phyloP scores from a whole-genome alignment of 2,888 invertebrate species.

The Watsonalla cultraria region DNA sequence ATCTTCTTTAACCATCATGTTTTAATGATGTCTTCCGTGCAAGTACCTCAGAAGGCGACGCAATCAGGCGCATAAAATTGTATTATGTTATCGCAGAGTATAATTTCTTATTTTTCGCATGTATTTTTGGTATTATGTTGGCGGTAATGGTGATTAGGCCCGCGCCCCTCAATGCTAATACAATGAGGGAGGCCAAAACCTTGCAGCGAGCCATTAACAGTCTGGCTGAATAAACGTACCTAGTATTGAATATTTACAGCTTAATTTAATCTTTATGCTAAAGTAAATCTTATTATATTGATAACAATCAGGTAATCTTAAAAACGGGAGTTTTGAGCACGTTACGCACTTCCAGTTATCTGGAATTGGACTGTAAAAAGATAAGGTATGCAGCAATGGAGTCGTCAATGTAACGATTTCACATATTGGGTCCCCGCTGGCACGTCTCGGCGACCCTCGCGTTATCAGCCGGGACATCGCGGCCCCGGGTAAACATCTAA shows the following conservation, averaged over 20 bases:
- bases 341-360: slow-evolving; percentile 31
- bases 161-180: not conserved
- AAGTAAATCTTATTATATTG: too few relatives aligned
- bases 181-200: too few relatives aligned
- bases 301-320: not conserved
- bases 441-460: slow-evolving; percentile 53
- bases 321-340: slow-evolving; percentile 9
- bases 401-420: slow-evolving; percentile 59
- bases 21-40: too few relatives aligned
- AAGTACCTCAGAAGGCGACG: too few relatives aligned
- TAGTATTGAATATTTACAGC: too few relatives aligned
- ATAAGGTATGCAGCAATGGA: slow-evolving; percentile 52
- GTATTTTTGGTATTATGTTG: slow-evolving; percentile 31
- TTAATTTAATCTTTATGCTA: too few relatives aligned
- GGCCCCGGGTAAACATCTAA: slow-evolving; percentile 64
- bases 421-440: slow-evolving; percentile 52
- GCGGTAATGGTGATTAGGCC: slow-evolving; percentile 8
- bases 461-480: slow-evolving; percentile 64
- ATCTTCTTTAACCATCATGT: too few relatives aligned
- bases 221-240: too few relatives aligned
- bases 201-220: too few relatives aligned
- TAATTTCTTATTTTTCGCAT: slow-evolving; percentile 8
- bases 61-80: too few relatives aligned
- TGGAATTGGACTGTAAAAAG: slow-evolving; percentile 49
- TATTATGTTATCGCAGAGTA: too few relatives aligned